Conservation (phyloP, 2,113 vertebrate genomes). For the Mobula hypostoma region DNA sequence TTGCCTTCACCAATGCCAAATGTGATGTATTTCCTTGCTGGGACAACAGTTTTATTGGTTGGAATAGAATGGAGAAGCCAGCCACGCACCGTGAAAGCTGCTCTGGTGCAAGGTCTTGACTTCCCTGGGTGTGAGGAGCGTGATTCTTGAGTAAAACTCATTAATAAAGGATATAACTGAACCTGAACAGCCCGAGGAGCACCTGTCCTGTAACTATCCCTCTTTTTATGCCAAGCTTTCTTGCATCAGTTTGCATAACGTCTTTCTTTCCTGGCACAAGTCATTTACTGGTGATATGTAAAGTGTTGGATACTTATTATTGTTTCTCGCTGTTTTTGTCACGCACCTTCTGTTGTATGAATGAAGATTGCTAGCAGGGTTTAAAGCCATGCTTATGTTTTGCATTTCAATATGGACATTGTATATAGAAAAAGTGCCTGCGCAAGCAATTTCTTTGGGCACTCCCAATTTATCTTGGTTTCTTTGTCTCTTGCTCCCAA, state of each 20-base stretch:
- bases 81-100: background rate
- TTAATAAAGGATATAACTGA: background rate
- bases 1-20: background rate
- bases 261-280: background rate
- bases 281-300: background rate
- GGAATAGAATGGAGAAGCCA: background rate
- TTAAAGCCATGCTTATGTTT: background rate
- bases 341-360: background rate
- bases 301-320: conserved; percentile 11
- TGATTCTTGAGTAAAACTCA: background rate
- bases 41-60: background rate
- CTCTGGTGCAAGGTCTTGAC: background rate
- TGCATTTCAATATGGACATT: background rate
- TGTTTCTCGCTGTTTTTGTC: background rate
- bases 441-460: background rate
- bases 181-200: background rate
- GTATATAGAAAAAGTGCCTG: background rate
- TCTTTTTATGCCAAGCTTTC: background rate
- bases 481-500: background rate
- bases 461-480: background rate
- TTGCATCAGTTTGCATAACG: conserved; percentile 7
- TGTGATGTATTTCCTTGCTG: background rate
- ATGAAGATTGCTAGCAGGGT: background rate
- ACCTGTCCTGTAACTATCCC: background rate
- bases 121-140: background rate